phyloP scores from a whole-genome alignment of 2,113 vertebrate genomes.

The Centropus bengalensis region DNA sequence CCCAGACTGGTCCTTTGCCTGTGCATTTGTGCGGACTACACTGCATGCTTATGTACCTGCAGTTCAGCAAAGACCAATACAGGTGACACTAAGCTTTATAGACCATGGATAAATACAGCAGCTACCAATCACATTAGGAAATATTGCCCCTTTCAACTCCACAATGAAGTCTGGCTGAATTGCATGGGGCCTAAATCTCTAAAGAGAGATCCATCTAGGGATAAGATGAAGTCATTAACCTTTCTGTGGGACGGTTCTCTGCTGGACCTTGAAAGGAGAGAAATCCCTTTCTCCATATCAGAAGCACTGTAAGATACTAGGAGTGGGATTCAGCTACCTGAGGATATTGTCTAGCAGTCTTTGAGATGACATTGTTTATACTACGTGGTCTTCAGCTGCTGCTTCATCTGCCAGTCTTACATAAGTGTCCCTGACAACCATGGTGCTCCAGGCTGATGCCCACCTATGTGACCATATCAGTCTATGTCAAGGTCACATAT shows the following conservation, averaged over 20 bases:
- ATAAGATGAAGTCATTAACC: not conserved
- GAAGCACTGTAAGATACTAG: not conserved
- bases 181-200: not conserved
- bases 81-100: too few relatives aligned
- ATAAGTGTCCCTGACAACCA: not conserved
- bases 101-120: not conserved
- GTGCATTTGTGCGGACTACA: not conserved
- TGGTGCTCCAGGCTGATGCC: not conserved
- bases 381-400: not conserved
- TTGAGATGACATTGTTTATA: not conserved
- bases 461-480: not conserved
- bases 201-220: not conserved
- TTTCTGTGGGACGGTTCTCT: not conserved
- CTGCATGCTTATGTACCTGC: not conserved
- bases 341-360: not conserved
- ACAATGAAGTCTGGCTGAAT: not conserved
- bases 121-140: not conserved
- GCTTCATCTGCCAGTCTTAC: not conserved
- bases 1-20: not conserved
- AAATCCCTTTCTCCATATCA: not conserved
- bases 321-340: not conserved
- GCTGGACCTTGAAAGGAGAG: not conserved
- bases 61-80: not conserved
- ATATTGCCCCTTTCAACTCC: not conserved
- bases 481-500: not conserved